phyloP scores from a whole-genome alignment of 2,113 vertebrate species.

The Pterocles orientalis region DNA sequence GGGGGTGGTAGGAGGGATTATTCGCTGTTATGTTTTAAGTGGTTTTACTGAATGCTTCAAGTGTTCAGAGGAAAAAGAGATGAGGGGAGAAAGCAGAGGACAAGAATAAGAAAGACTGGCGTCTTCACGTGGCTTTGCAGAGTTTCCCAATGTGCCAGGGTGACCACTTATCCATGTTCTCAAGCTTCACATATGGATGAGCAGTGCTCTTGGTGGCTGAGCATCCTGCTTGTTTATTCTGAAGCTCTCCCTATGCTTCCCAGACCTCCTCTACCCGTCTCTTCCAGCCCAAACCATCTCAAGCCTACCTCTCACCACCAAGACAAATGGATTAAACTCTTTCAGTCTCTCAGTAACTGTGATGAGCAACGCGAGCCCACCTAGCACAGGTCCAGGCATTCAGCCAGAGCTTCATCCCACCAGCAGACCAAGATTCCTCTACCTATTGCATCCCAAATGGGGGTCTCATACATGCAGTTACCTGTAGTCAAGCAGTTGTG shows the following conservation, averaged over 20 bases:
- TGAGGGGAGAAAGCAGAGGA: not conserved
- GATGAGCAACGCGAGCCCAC: not conserved
- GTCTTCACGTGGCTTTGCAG: not conserved
- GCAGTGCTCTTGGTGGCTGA: not conserved
- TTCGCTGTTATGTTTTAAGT: not conserved
- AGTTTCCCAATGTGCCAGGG: not conserved
- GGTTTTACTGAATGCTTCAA: not conserved
- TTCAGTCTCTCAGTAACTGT: no score
- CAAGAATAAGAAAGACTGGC: not conserved
- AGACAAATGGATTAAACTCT: not conserved
- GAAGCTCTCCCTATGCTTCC: not conserved
- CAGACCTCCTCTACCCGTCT: accelerated
- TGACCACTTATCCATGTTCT: not conserved
- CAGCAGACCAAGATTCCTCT: not conserved
- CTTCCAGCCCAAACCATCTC: not conserved
- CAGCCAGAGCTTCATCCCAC: not conserved
- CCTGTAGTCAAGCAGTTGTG: no score
- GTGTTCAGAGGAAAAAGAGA: not conserved
- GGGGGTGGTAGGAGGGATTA: not conserved
- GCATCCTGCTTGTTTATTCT: not conserved
- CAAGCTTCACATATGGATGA: accelerated
- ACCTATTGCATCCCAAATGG: not conserved
- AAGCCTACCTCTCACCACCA: not conserved
- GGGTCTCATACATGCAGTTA: not conserved
- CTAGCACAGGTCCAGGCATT: not conserved